Evolutionary conservation across 2,113 vertebrate genomes (phyloP), one percentile per base, ranked within the genome.

Genomic region (Myotis lucifugus): DNA sequence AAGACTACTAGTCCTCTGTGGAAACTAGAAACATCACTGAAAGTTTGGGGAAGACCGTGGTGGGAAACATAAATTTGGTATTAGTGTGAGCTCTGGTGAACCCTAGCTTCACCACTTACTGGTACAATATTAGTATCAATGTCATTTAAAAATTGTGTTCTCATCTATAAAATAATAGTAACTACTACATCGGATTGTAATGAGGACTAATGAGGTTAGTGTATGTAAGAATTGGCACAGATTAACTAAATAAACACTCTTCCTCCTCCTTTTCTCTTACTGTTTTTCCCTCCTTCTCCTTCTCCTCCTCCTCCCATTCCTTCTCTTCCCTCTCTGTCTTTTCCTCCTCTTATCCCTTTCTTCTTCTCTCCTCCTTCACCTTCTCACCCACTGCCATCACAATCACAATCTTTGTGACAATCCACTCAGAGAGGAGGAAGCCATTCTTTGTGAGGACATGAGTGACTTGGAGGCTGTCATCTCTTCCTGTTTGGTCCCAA

Each of bases 11-110:
- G 18, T 72, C 42, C 69, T 21, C 72, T 37, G 0, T 2, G 52
- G 37, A 77, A 67, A 13, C 25, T 5, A 8, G 14, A 40, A 61
- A 25, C 8, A 13, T 0, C 14, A 25, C 2, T 2, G 32, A 48
- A 15, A 67, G 4, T 2, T 8, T 14, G 27, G 19, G n/a, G n/a
- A 8, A 23, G 8, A 12, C 8, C 3, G 1, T 21, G 12, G 1
- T 8, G 25, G 23, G 25, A 32, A 40, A 67, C 27, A 37, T 3
- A 42, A 42, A 46, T 73, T 6, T 67, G 12, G 37, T 34, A 9
- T 74, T 23, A 69, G 13, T 27, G 18, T 59, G 66, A 7, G 8
- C 56, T 40, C 11, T 73, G 19, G 46, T 25, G 52, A 56, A 17
- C 8, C 4, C 56, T 32, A 1, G 48, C 14, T 37, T 52, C 19